Conservation (phyloP, 2,888 invertebrate species). For the Dasysyrphus tricinctus region DNA sequence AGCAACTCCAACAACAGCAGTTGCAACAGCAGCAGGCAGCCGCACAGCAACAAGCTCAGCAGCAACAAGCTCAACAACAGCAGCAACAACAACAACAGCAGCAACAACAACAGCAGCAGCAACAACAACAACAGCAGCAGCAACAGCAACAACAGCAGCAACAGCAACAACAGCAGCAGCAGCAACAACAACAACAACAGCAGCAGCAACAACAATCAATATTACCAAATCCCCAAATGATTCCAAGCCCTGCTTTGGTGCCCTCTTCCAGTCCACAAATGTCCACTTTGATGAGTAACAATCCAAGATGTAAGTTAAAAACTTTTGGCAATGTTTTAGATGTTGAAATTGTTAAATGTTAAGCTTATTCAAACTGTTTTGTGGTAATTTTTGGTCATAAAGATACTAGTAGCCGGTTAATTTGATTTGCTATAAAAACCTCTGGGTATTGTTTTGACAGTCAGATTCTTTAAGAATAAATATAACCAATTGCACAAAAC, state of each 20-base stretch:
- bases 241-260: conserved; percentile 88
- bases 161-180: conserved; percentile 77
- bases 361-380: no score
- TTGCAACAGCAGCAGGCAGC: conserved; percentile 80
- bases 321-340: no score
- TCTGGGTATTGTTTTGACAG: no score
- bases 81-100: conserved; percentile 76
- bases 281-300: conserved; percentile 85
- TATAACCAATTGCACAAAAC: no score
- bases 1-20: conserved; percentile 81
- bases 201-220: conserved; percentile 81
- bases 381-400: no score
- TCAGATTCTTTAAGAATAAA: no score
- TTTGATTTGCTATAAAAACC: no score
- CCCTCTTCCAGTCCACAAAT: conserved; percentile 88
- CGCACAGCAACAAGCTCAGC: conserved; percentile 81
- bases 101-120: conserved; percentile 78
- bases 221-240: conserved; percentile 86
- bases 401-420: no score
- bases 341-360: no score
- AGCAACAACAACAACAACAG: conserved; percentile 77
- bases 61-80: conserved; percentile 78
- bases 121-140: conserved; percentile 77
- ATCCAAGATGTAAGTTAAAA: conserved; percentile 82
- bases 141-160: conserved; percentile 78